These are phyloP conservation scores for Sphaerophoria taeniata DNA, from an alignment of 2,888 invertebrate genomes.

Conservation along the genomic window DNA sequence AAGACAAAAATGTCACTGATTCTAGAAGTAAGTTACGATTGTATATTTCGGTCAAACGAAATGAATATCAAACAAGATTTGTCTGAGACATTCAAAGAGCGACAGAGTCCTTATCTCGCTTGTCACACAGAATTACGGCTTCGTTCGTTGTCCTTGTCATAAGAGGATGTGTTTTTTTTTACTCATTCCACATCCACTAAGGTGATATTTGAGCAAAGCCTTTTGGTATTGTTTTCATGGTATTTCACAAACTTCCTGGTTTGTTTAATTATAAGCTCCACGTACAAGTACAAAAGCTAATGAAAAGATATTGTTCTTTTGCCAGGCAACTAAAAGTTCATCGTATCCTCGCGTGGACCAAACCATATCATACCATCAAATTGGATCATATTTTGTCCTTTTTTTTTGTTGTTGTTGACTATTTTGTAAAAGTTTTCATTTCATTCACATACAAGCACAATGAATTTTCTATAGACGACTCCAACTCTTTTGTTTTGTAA, in stretches of 20 bases:
- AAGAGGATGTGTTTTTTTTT: no score
- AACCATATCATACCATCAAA: not conserved
- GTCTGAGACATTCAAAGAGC: not conserved
- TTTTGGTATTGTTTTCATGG: no score
- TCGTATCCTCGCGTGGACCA: not conserved
- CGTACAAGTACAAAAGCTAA: constrained; percentile 5
- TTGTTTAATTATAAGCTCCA: constrained; percentile 1
- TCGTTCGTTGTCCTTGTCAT: no score
- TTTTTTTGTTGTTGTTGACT: not conserved
- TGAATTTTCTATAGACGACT: not conserved
- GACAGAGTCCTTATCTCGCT: not conserved
- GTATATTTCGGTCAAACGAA: constrained; percentile 47
- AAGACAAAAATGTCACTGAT: constrained; percentile 57
- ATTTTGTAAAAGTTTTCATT: constrained; percentile 8
- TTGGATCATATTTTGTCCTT: not conserved
- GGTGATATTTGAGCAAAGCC: no score
- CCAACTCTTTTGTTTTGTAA: constrained; percentile 49
- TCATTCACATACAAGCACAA: not conserved
- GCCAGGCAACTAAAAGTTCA: not conserved
- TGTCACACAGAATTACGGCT: not conserved
- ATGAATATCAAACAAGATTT: constrained; percentile 54
- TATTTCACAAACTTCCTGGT: not conserved
- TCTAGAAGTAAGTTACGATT: constrained; percentile 38
- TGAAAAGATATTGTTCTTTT: not conserved
- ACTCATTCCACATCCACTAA: no score